Evolutionary conservation across 1,140 invertebrate species (phyloP), one percentile per base, ranked within the genome.

Genomic region (Gonatopus flavifemur): DNA sequence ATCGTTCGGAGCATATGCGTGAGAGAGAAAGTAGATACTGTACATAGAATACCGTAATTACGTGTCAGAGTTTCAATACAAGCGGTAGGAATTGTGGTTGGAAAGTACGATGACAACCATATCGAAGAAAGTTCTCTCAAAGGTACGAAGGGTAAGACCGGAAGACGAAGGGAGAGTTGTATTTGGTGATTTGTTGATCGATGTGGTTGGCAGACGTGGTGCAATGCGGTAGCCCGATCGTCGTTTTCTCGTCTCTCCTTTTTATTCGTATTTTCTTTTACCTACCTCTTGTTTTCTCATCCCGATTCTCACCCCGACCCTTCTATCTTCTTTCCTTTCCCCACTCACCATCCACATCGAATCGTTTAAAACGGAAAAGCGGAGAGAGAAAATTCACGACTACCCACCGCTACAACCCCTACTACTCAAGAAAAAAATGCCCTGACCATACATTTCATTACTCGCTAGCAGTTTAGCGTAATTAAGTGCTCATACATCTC

Each of bases 121-220:
- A n/a, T n/a, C n/a, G n/a, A n/a, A 10, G 8, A 22, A 19, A 35
- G 22, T 35, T 36, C 22, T 24, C 2, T 3, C 36, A 30, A 20
- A 31, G n/a, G 22, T 21, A 13, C 20, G 5, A 24, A 25, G 41
- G 8, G 41, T 9, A 6, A 13, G 28, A 30, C 12, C 8, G 25
- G 40, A 19, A 25, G 40, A 16, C n/a, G 40, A 19, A 25, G 19
- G 6, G 13, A 8, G 28, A n/a, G 7, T 62, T 54, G 51, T 50
- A 53, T 49, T 43, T 45, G 52, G 52, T 62, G 66, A 67, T 67
- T 64, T 59, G 61, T 67, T 66, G 66, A 66, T 64, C 58, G 55
- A 60, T 60, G 63, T 56, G 60, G 57, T 49, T 59, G 57, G 52
- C 52, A 55, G 55, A 36, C 46, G 38, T 52, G 58, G 38, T 55